A percentile compares a stretch with the other conserved stretches of the same genome.
phyloP scores from a whole-genome alignment of 64 coral and sea anemone species.

The Actinia tenebrosa region DNA sequence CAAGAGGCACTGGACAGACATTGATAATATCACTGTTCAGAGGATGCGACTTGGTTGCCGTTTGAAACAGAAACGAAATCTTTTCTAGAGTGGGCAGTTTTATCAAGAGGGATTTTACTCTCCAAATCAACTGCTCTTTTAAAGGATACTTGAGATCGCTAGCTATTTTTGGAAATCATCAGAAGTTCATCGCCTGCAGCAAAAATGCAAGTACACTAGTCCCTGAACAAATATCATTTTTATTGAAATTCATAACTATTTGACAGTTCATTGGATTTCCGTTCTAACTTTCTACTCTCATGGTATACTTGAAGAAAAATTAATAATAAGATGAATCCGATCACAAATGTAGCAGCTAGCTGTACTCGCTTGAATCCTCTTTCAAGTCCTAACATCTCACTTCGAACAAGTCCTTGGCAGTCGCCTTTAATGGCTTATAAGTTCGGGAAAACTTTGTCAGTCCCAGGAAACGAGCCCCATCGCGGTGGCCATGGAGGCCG shows the following conservation, averaged over 20 bases:
- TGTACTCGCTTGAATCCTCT: conserved; percentile 30
- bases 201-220: background rate
- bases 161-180: background rate
- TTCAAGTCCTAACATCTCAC: conserved; percentile 6
- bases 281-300: background rate
- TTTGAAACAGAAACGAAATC: background rate
- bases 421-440: conserved; percentile 34
- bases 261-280: background rate
- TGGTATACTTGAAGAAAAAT: background rate
- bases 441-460: conserved; percentile 13
- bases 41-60: background rate
- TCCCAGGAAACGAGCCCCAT: background rate
- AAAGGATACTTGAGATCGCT: background rate
- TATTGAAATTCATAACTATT: background rate
- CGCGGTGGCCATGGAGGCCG: background rate
- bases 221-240: background rate
- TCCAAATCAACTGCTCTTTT: background rate
- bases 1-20: background rate
- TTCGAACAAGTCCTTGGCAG: conserved; percentile 29
- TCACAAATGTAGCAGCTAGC: conserved; percentile 43
- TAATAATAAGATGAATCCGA: conserved; percentile 44
- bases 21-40: too few relatives aligned
- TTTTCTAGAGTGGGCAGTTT: too few relatives aligned
- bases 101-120: too few relatives aligned
- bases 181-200: background rate